Base-by-base conservation (phyloP, 2,113 vertebrate genomes). In the Notechis scutatus region DNA sequence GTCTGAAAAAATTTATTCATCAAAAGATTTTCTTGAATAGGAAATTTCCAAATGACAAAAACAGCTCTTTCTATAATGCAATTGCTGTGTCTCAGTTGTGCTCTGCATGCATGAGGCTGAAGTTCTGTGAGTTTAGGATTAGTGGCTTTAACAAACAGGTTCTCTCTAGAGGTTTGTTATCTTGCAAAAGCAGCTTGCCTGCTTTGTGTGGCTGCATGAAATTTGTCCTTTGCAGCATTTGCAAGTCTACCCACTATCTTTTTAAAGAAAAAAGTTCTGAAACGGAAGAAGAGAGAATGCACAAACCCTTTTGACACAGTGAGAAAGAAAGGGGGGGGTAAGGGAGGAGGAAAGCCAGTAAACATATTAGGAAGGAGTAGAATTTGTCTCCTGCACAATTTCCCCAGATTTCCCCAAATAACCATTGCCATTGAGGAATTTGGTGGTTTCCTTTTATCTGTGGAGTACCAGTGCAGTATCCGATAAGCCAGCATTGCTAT, bases 101-200 rank as follows among this genome's bases (percentile, higher is more conserved):
- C 64, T 90, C 85, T 55, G 52, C 87, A 69, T 26, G 45, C 26
- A 91, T 87, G 94, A 4, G 39, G 42, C 7, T 69, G 1, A 74
- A 90, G n/a, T n/a, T 90, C 47, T 2, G 0, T 90, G 91, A 91
- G 39, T 0, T 39, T 3, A 91, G 93, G 96, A 95, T 96, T 95
- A 95, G 91, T 90, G 92, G 94, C 21, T 2, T 96, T 95, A 92
- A 90, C 93, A 94, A 93, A 87, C 95, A 95, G n/a, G 0, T 39
- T 45, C 69, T 92, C 95, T 91, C 94, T 93, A 88, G 94, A 94
- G 95, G 74, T 93, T 93, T 92, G 88, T 95, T 96, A 95, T 94
- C 96, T 96, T 92, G 24, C 0, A 0, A 34, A 92, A 89, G 92
- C 96, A 96, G 96, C 93, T 89, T 94, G 92, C 52, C 92, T 93